Evolutionary conservation across 35 echinoderm and acorn worm species (phyloP).

Genomic region (Apostichopus parvimensis): DNA sequence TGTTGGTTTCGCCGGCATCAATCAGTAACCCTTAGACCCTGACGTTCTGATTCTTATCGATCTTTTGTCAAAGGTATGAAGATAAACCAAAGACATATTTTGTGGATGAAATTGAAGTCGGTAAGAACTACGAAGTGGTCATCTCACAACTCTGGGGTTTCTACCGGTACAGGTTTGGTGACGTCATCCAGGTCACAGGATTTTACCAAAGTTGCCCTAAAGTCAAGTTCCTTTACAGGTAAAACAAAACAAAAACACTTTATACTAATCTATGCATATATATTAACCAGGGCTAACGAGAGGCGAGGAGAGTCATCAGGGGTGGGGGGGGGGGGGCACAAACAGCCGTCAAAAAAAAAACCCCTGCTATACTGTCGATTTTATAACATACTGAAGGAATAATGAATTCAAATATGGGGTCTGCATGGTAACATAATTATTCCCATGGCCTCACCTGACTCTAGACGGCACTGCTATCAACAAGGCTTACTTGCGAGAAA

Average conservation of each 20-base stretch:
- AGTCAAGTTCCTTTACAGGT: slow-evolving; percentile 7
- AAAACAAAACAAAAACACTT: not conserved
- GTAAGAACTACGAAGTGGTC: slow-evolving; percentile 53
- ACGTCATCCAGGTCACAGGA: slow-evolving; percentile 54
- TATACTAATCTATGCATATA: too few relatives aligned
- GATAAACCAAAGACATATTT: slow-evolving; percentile 41
- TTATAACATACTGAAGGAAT: too few relatives aligned
- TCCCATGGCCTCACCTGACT: too few relatives aligned
- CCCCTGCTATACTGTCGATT: too few relatives aligned
- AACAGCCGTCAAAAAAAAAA: not conserved
- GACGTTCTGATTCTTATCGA: too few relatives aligned
- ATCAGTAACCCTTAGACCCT: too few relatives aligned
- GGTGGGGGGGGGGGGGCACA: not conserved
- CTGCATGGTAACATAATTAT: too few relatives aligned
- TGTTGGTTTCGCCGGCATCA: too few relatives aligned
- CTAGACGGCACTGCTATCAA: too few relatives aligned
- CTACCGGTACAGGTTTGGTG: slow-evolving; percentile 66
- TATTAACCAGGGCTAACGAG: not conserved
- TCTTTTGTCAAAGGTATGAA: slow-evolving; percentile 8
- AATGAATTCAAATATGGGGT: too few relatives aligned
- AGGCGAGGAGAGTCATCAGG: not conserved
- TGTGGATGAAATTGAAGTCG: slow-evolving; percentile 60
- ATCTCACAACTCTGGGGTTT: slow-evolving; percentile 42
- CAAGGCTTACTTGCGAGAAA: too few relatives aligned
- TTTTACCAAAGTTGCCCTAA: slow-evolving; percentile 19